Conservation (phyloP, 2,113 vertebrate species). For the Psephotus haematonotus region DNA sequence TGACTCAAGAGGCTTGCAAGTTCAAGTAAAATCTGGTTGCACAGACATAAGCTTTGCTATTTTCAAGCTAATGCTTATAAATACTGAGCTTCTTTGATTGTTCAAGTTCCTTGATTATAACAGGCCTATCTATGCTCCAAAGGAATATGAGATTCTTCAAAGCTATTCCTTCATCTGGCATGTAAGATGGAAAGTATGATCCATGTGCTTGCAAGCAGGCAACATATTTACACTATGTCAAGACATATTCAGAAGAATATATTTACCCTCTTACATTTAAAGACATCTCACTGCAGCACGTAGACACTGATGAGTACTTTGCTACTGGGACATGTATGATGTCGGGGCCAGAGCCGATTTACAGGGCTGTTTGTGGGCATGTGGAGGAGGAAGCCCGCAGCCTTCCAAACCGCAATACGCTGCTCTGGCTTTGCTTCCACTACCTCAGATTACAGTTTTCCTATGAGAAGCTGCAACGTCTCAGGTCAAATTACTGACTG, state of each 20-base stretch:
- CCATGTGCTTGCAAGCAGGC: not conserved
- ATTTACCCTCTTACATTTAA: not conserved
- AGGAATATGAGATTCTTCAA: not conserved
- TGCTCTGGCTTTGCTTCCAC: not conserved
- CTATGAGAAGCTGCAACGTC: not conserved
- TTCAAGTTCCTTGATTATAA: not conserved
- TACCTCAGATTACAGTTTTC: not conserved
- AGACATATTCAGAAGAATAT: accelerated
- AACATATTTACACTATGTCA: accelerated
- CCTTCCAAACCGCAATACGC: not conserved
- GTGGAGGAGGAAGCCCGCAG: not conserved
- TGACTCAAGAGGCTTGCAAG: not conserved
- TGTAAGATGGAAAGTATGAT: not conserved
- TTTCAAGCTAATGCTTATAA: not conserved
- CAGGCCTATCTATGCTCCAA: not conserved
- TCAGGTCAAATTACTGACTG: not conserved
- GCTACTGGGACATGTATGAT: not conserved
- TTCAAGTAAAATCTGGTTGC: not conserved
- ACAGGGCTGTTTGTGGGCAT: not conserved
- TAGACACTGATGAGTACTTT: not conserved
- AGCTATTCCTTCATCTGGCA: not conserved
- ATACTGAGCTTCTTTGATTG: not conserved
- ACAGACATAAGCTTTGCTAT: accelerated
- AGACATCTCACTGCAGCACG: not conserved
- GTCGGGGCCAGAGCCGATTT: not conserved